These are phyloP conservation scores for Brassicogethes aeneus DNA, from an alignment of 2,888 invertebrate genomes.

Conservation along the genomic window DNA sequence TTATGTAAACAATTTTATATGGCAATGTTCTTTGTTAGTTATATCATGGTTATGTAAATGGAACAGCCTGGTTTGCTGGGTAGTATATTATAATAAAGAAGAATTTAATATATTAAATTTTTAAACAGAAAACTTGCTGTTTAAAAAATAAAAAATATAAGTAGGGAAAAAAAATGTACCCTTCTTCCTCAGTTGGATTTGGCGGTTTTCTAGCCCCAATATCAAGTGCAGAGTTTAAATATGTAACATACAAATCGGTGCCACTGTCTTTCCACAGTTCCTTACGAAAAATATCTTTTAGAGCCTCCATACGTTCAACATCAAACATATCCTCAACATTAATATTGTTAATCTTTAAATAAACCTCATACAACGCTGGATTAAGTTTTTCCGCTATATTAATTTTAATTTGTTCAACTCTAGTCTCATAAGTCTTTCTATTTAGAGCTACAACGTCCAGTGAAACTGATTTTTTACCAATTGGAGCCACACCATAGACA, in stretches of 20 bases:
- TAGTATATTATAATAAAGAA: too few relatives aligned
- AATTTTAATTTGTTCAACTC: constrained; percentile 37
- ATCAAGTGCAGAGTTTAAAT: constrained; percentile 76
- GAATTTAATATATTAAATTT: constrained; percentile 3
- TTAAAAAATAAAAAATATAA: too few relatives aligned
- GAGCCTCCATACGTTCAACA: constrained; percentile 55
- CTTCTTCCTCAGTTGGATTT: constrained; percentile 77
- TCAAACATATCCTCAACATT: constrained; percentile 84
- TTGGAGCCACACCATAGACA: constrained; percentile 76
- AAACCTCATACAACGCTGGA: constrained; percentile 66
- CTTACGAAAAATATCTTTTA: constrained; percentile 68
- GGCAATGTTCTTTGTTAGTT: too few relatives aligned
- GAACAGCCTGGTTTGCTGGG: too few relatives aligned
- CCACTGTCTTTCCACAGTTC: constrained; percentile 71
- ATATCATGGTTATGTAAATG: too few relatives aligned
- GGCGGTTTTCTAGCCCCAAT: constrained; percentile 76
- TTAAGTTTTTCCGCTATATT: constrained; percentile 56
- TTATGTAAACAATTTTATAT: too few relatives aligned
- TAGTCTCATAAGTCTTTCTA: constrained; percentile 68
- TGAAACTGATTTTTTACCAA: constrained; percentile 43
- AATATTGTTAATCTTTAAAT: constrained; percentile 81
- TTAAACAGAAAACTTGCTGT: too few relatives aligned
- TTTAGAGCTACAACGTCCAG: constrained; percentile 72
- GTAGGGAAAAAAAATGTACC: constrained; percentile 56
- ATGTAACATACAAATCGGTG: constrained; percentile 69